Evolutionary conservation across 2,888 invertebrate species (phyloP).

Genomic region (Gastracanthus pulcherrimus): DNA sequence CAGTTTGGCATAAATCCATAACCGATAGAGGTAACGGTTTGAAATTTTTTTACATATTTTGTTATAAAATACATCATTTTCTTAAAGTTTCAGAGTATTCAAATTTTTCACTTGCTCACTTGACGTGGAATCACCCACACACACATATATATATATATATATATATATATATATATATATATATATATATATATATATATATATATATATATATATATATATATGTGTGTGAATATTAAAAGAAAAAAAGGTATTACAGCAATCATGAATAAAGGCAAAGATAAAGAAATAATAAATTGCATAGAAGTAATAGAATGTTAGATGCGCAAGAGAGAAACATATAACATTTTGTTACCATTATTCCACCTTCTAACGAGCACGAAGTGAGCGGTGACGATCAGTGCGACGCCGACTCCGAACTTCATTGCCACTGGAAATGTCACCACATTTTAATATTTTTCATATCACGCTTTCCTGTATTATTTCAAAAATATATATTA

Average conservation of each 20-base stretch:
- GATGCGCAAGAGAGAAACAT: conserved; percentile 57
- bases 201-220: background rate
- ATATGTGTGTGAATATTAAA: background rate
- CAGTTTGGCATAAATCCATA: too few species aligned
- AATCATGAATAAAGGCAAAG: background rate
- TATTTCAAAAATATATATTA: conserved; percentile 27
- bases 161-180: too few species aligned
- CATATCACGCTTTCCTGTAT: conserved; percentile 46
- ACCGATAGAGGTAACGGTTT: too few species aligned
- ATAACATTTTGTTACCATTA: conserved; percentile 80
- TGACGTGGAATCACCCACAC: too few species aligned
- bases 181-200: too few species aligned
- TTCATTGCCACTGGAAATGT: conserved; percentile 91
- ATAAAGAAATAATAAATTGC: background rate
- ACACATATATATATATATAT: too few species aligned
- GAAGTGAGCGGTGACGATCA: conserved; percentile 91
- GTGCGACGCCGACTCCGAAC: conserved; percentile 90
- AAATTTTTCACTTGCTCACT: too few species aligned
- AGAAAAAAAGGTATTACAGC: background rate
- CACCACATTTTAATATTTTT: conserved; percentile 65
- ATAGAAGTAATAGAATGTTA: conserved; percentile 20
- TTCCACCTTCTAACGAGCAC: conserved; percentile 89
- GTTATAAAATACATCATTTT: too few species aligned
- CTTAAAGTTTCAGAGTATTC: too few species aligned
- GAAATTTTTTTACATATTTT: too few species aligned